Evolutionary conservation across 2,797 vertebrate species (phyloP).

Genomic region (Intellagama lesueurii): DNA sequence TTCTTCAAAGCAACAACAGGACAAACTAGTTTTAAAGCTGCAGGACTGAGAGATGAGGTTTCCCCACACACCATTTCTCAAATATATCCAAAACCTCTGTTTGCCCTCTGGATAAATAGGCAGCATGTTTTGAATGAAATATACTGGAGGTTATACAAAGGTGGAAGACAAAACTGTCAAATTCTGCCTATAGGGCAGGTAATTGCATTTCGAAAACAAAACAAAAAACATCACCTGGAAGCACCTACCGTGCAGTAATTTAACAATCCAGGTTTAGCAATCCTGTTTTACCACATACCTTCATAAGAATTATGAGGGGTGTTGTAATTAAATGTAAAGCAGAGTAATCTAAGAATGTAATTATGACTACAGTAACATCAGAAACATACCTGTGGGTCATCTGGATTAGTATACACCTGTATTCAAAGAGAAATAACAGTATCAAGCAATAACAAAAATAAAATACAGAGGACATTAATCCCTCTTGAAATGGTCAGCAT

Average conservation of each 20-base stretch:
- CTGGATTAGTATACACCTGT: conserved; percentile 91
- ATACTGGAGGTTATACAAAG: neutral
- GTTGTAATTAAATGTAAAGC: neutral
- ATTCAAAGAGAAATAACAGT: conserved; percentile 46
- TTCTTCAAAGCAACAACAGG: neutral
- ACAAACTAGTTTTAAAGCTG: no score
- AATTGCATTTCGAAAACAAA: neutral
- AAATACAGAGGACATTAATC: accelerated
- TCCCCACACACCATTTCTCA: no score
- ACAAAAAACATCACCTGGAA: neutral
- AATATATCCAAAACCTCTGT: neutral
- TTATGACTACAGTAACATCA: neutral
- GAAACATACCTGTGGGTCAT: conserved; percentile 86
- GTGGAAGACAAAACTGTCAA: neutral
- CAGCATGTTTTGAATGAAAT: accelerated
- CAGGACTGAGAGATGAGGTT: neutral
- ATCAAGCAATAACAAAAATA: neutral
- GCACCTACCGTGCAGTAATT: neutral
- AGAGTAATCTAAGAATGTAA: neutral
- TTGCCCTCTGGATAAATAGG: neutral
- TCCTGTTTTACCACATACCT: neutral
- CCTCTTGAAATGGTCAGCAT: neutral
- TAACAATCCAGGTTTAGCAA: neutral
- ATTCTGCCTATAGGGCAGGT: neutral
- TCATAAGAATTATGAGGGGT: neutral